phyloP scores from a whole-genome alignment of 2,113 vertebrate species.

The Gadus chalcogrammus region DNA sequence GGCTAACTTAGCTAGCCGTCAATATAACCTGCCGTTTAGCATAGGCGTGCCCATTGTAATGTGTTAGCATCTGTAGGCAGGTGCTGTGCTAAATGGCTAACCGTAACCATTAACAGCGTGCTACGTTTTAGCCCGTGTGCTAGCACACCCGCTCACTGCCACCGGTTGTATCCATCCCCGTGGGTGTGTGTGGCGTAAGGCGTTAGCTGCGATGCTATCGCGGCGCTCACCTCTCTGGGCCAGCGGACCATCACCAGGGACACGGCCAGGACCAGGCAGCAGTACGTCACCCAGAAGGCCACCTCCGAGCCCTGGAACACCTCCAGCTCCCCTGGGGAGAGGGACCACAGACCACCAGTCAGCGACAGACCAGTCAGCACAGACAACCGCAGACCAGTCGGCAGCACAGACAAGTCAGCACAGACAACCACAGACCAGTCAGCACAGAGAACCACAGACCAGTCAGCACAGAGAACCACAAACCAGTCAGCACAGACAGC shows the following conservation, averaged over 20 bases:
- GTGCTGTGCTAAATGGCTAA: no score
- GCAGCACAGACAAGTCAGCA: neutral
- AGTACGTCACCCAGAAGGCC: conserved; percentile 90
- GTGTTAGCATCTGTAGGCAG: no score
- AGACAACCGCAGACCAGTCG: neutral
- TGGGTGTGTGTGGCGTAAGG: neutral
- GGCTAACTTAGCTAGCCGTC: no score
- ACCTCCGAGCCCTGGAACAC: conserved; percentile 76
- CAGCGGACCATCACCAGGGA: conserved; percentile 83
- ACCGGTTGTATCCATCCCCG: neutral
- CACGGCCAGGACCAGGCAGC: conserved; percentile 73
- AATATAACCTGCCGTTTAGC: no score
- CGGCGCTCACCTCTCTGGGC: conserved; percentile 80
- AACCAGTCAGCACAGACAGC: no score
- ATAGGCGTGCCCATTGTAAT: no score
- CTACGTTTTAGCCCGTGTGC: no score
- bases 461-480: neutral
- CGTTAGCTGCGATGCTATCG: neutral
- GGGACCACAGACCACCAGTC: neutral
- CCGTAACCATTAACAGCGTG: no score
- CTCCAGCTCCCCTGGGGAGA: conserved; percentile 76
- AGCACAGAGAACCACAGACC: neutral
- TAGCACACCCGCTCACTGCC: no score
- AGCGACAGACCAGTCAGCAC: neutral
- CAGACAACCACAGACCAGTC: neutral